Evolutionary conservation across 2,113 vertebrate genomes (phyloP), one percentile per base, ranked within the genome.

Genomic region (Engraulis encrasicolus): DNA sequence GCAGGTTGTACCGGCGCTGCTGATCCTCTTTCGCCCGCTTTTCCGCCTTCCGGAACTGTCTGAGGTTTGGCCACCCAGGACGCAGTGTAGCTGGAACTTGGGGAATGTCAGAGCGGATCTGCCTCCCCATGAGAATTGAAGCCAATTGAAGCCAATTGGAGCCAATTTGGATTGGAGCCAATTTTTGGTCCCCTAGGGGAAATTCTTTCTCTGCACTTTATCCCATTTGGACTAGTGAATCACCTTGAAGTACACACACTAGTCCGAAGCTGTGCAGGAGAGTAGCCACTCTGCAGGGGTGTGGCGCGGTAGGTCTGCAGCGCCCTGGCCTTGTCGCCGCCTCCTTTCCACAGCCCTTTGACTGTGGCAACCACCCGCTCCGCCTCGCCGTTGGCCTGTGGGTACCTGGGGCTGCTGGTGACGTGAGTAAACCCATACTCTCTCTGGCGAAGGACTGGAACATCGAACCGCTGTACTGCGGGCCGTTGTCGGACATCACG

Each of bases 1-100:
- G 61, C 50, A 34, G 12, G 36, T 85, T 80, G 81, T 83, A 87
- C 19, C 23, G 5, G 19, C 19, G 7, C 54, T 74, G 83, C 40
- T 87, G 86, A 5, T 82, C 82, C 48, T 85, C 77, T n/a, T 85
- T 85, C 37, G 81, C 81, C 31, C n/a, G n/a, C n/a, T n/a, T n/a
- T n/a, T n/a, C n/a, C n/a, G n/a, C n/a, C n/a, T n/a, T n/a, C n/a
- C n/a, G 61, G 15, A 84, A 61, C 18, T 79, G 31, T 81, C 78
- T 84, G 31, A 74, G 20, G 85, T 81, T 58, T 9, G 6, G 79
- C 85, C 48, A 82, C 66, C 14, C n/a, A n/a, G n/a, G n/a, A n/a
- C n/a, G 80, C 84, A 36, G 36, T 58, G 27, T 1, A 3, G 52
- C 52, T 6, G 52, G 20, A n/a, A 58, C 19, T n/a, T 58, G 52